Percentiles rank a stretch among this genome's conserved stretches.
Evolutionary conservation across 2,797 vertebrate genomes (phyloP).

Genomic region (Channallabes apus): DNA sequence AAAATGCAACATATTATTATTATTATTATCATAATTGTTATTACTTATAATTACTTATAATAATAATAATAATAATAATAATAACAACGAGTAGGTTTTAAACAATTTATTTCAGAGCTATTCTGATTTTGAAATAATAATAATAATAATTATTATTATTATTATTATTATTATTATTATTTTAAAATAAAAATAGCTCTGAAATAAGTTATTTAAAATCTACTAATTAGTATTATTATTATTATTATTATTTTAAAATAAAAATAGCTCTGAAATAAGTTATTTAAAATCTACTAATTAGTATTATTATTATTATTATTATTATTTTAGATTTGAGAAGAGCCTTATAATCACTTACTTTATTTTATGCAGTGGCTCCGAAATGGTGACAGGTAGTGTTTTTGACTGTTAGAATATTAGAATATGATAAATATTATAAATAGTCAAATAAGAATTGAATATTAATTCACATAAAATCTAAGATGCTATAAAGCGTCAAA

Average conservation of each 20-base stretch:
- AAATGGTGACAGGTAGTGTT: background rate
- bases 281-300: background rate
- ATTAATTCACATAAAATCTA: background rate
- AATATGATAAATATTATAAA: too few relatives aligned
- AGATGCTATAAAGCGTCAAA: background rate
- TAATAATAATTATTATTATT: too few relatives aligned
- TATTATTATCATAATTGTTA: too few relatives aligned
- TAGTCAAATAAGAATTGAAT: background rate
- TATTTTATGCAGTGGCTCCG: background rate
- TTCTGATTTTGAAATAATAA: too few relatives aligned
- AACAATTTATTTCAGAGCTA: too few relatives aligned
- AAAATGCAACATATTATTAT: too few relatives aligned
- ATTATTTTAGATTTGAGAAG: background rate
- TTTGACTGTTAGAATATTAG: too few relatives aligned
- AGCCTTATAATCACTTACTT: background rate
- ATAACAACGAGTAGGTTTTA: too few relatives aligned
- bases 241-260: background rate
- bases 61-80: too few relatives aligned
- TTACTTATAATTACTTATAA: too few relatives aligned
- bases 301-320: background rate
- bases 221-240: background rate
- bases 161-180: too few relatives aligned
- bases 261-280: background rate
- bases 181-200: background rate
- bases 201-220: background rate